Evolutionary conservation across 2,113 vertebrate genomes (phyloP), one percentile per base, ranked within the genome.

Genomic region (Phoenicopterus ruber): DNA sequence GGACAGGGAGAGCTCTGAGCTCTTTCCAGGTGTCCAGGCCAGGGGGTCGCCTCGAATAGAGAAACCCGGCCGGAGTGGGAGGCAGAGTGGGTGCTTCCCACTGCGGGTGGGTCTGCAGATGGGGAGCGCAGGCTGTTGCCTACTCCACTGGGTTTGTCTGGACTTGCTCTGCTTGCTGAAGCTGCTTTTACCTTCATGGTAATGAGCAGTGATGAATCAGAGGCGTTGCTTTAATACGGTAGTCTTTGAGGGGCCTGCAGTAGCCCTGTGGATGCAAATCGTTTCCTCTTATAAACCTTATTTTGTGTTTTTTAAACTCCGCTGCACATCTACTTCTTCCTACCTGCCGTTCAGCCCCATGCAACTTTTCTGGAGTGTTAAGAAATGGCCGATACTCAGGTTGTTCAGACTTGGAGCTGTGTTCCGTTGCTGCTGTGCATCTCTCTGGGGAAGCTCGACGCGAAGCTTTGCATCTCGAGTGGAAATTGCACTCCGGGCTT

Each of bases 271-370:
- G 19, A 29, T 78, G 80, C n/a, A 61, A 17, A 57, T 74, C 0
- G 2, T 80, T 80, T 38, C 59, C 52, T 71, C 0, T 31, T 66
- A 10, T 10, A 59, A 73, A 44, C 59, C 50, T 86, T 28, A 31
- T 14, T 91, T 74, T 40, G 15, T 82, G 47, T 32, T 88, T 88
- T 80, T 83, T n/a, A 40, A 58, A 71, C 31, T 58, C 42, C 1
- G 1, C 44, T 76, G 34, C n/a, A 14, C 16, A 32, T 74, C 34
- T 52, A 0, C 44, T 72, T 61, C 36, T 40, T 29, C 59, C 55
- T 49, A 31, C 36, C 21, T 2, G 1, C 1, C 0, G 28, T 29
- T 92, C 38, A 5, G 10, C 69, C 31, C 49, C 4, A 0, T 62
- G 58, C 78, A 66, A 6, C 80, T 85, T 87, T n/a, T 52, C 40